Percentiles rank a stretch among this genome's conserved stretches.
Conservation (phyloP, 1,140 invertebrate species). For the Drosophila sechellia region DNA sequence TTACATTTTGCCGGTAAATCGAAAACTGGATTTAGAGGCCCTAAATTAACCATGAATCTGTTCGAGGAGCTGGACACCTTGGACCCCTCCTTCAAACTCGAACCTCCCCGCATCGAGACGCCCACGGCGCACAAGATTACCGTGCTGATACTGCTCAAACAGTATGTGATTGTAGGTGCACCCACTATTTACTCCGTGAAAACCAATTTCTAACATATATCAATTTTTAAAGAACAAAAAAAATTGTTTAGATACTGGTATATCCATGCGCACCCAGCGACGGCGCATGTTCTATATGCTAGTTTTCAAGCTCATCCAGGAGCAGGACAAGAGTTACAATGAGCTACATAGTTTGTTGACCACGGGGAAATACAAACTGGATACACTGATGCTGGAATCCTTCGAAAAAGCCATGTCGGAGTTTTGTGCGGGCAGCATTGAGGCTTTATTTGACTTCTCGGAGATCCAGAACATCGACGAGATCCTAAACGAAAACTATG, state of each 20-base stretch:
- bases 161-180: slow-evolving; percentile 73
- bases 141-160: slow-evolving; percentile 75
- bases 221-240: slow-evolving; percentile 62
- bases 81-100: slow-evolving; percentile 63
- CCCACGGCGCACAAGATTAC: slow-evolving; percentile 80
- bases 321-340: slow-evolving; percentile 88
- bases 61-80: slow-evolving; percentile 78
- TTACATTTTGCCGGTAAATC: slow-evolving; percentile 62
- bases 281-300: slow-evolving; percentile 87
- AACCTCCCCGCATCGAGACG: slow-evolving; percentile 65
- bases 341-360: slow-evolving; percentile 86
- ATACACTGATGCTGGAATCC: slow-evolving; percentile 85
- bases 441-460: slow-evolving; percentile 88
- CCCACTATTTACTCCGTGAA: neutral
- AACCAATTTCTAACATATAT: neutral
- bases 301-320: slow-evolving; percentile 88
- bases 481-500: slow-evolving; percentile 69
- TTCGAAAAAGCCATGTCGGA: slow-evolving; percentile 86
- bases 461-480: slow-evolving; percentile 85
- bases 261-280: slow-evolving; percentile 63
- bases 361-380: slow-evolving; percentile 86
- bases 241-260: slow-evolving; percentile 53
- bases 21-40: neutral
- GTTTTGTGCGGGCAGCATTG: slow-evolving; percentile 86
- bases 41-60: slow-evolving; percentile 54